A percentile compares a stretch with the other conserved stretches of the same genome.
These are phyloP conservation scores for Drosophila diplacantha DNA, from an alignment of 2,888 invertebrate species.

Conservation along the genomic window DNA sequence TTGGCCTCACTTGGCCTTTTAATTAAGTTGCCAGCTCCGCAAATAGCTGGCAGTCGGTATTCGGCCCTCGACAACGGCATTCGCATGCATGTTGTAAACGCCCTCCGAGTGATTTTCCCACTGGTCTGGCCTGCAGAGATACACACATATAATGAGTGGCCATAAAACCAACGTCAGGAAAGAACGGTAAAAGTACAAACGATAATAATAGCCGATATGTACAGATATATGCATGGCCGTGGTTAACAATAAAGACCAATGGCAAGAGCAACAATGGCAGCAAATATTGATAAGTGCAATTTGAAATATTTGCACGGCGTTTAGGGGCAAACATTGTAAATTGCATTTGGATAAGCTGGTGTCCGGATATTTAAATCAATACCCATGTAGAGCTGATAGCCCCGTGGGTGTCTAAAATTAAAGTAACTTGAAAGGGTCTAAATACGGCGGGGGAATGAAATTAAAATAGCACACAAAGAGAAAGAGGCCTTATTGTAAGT, in stretches of 20 bases:
- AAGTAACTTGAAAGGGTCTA: not conserved
- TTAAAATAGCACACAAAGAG: too few species aligned
- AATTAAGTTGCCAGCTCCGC: slow-evolving; percentile 39
- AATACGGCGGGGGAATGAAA: not conserved
- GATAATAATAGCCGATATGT: slow-evolving; percentile 31
- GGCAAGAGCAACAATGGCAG: slow-evolving; percentile 24
- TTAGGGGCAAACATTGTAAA: slow-evolving; percentile 29
- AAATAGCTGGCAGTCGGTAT: slow-evolving; percentile 23
- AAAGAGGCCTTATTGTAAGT: not conserved
- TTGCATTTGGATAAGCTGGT: slow-evolving; percentile 24
- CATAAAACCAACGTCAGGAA: slow-evolving; percentile 32
- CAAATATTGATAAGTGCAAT: slow-evolving; percentile 34
- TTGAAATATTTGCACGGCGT: slow-evolving; percentile 23
- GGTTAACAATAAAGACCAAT: slow-evolving; percentile 23
- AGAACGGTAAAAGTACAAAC: slow-evolving; percentile 28
- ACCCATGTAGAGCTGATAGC: too few species aligned
- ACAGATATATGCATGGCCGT: not conserved
- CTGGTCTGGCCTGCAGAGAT: slow-evolving; percentile 4
- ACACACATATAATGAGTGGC: slow-evolving; percentile 7
- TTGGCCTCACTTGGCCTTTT: slow-evolving; percentile 27
- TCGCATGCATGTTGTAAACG: slow-evolving; percentile 27
- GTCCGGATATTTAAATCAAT: slow-evolving; percentile 3
- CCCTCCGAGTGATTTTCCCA: slow-evolving; percentile 32
- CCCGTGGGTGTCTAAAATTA: not conserved
- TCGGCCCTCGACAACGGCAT: slow-evolving; percentile 8